Percentiles rank a stretch among this genome's conserved stretches.
phyloP scores from a whole-genome alignment of 2,888 invertebrate species.

The Troglohyphantes excavatus region DNA sequence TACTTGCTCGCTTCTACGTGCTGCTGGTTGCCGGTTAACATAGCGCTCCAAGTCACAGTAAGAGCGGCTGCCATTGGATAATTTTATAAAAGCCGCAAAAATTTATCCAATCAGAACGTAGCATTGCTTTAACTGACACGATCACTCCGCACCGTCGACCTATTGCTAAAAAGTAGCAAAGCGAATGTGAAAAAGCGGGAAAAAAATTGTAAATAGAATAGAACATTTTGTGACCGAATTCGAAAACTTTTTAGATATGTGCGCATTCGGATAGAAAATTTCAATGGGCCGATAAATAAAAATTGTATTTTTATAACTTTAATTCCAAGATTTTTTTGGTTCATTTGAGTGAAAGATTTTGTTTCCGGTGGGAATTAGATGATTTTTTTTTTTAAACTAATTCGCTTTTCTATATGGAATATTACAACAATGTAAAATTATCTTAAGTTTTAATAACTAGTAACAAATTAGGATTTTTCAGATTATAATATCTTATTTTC shows the following conservation, averaged over 20 bases:
- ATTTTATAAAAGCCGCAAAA: slow-evolving; percentile 73
- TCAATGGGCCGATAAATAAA: too few relatives aligned
- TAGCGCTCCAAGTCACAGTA: slow-evolving; percentile 65
- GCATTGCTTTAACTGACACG: slow-evolving; percentile 66
- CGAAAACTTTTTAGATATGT: background rate
- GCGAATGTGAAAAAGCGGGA: slow-evolving; percentile 50
- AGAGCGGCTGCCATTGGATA: slow-evolving; percentile 59
- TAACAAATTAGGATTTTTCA: too few relatives aligned
- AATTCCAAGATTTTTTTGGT: too few relatives aligned
- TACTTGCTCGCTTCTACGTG: slow-evolving; percentile 34
- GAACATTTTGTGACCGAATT: background rate
- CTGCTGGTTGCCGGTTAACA: slow-evolving; percentile 60
- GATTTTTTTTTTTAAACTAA: too few relatives aligned
- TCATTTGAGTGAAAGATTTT: too few relatives aligned
- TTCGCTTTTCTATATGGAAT: too few relatives aligned
- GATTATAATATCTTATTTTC: too few relatives aligned
- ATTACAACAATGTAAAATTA: too few relatives aligned
- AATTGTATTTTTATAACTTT: too few relatives aligned
- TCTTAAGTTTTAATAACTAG: too few relatives aligned
- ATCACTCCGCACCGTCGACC: slow-evolving; percentile 61
- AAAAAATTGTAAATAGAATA: slow-evolving; percentile 32
- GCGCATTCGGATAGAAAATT: too few relatives aligned
- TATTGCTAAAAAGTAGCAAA: slow-evolving; percentile 43
- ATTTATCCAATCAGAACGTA: slow-evolving; percentile 47
- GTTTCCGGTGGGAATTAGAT: too few relatives aligned